Evolutionary conservation across 2,888 invertebrate genomes (phyloP).

Genomic region (Neelides folsomi): DNA sequence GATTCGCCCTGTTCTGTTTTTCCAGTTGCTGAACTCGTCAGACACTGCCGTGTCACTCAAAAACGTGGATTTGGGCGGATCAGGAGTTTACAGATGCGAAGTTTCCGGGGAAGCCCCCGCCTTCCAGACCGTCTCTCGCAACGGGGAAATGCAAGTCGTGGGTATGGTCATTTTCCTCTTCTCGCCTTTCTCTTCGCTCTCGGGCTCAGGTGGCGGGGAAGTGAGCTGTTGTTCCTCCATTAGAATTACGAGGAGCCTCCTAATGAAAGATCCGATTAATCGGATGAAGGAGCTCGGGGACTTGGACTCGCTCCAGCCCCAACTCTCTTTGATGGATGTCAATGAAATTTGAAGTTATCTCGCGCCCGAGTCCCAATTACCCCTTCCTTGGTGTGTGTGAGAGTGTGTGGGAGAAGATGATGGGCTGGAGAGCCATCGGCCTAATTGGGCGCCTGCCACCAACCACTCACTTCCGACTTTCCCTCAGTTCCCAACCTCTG

Average conservation of each 20-base stretch:
- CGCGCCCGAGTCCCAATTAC: neutral
- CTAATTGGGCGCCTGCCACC: neutral
- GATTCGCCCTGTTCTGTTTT: constrained; percentile 15
- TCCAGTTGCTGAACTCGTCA: constrained; percentile 52
- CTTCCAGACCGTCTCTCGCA: constrained; percentile 61
- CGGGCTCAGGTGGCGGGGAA: no score
- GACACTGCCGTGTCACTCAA: constrained; percentile 52
- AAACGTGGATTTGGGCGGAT: constrained; percentile 54
- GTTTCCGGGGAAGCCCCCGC: constrained; percentile 64
- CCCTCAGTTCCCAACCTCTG: no score
- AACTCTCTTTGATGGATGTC: constrained; percentile 9
- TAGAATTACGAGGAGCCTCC: no score
- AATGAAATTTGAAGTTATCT: constrained; percentile 1
- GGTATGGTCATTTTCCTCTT: constrained; percentile 44
- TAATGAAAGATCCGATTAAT: no score
- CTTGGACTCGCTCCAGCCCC: no score
- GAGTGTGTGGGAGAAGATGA: neutral
- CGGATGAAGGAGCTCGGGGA: no score
- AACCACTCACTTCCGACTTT: no score
- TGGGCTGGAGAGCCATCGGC: neutral
- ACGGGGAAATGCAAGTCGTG: constrained; percentile 59
- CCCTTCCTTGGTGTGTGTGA: neutral
- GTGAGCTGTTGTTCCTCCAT: no score
- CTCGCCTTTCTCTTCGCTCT: neutral
- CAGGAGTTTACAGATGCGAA: constrained; percentile 62